Percentiles rank a stretch among this genome's conserved stretches.
phyloP scores from a whole-genome alignment of 1,140 invertebrate species.

The Gryon sp. region DNA sequence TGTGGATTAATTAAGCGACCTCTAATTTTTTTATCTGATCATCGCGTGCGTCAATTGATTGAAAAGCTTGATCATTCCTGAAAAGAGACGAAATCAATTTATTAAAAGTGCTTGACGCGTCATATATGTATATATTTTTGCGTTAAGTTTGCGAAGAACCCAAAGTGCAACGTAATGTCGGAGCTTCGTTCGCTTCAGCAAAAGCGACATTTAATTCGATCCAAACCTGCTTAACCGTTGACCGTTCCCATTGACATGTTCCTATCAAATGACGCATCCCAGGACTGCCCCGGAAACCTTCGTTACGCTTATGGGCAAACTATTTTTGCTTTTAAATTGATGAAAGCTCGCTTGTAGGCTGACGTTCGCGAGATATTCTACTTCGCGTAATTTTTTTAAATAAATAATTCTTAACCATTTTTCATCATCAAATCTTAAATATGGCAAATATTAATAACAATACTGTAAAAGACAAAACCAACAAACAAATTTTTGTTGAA shows the following conservation, averaged over 20 bases:
- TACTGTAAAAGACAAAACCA: too few relatives aligned
- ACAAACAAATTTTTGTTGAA: too few relatives aligned
- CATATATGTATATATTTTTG: slow-evolving; percentile 39
- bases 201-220: slow-evolving; percentile 58
- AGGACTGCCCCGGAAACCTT: slow-evolving; percentile 59
- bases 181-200: slow-evolving; percentile 9
- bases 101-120: too few relatives aligned
- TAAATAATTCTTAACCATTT: slow-evolving; percentile 45
- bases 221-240: slow-evolving; percentile 59
- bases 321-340: slow-evolving; percentile 60
- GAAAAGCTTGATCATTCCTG: slow-evolving; percentile 17
- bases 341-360: slow-evolving; percentile 30
- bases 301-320: slow-evolving; percentile 57
- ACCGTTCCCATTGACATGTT: slow-evolving; percentile 55
- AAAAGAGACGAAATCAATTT: slow-evolving; percentile 40
- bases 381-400: slow-evolving; percentile 40
- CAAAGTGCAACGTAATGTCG: slow-evolving; percentile 38
- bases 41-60: slow-evolving; percentile 14
- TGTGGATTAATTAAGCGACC: slow-evolving; percentile 24
- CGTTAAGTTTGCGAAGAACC: slow-evolving; percentile 31
- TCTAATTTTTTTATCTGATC: slow-evolving; percentile 46
- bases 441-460: slow-evolving; percentile 25
- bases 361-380: slow-evolving; percentile 15
- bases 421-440: slow-evolving; percentile 47
- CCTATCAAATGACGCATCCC: slow-evolving; percentile 50